Evolutionary conservation across 2,113 vertebrate species (phyloP).

Genomic region (Chaenocephalus aceratus): DNA sequence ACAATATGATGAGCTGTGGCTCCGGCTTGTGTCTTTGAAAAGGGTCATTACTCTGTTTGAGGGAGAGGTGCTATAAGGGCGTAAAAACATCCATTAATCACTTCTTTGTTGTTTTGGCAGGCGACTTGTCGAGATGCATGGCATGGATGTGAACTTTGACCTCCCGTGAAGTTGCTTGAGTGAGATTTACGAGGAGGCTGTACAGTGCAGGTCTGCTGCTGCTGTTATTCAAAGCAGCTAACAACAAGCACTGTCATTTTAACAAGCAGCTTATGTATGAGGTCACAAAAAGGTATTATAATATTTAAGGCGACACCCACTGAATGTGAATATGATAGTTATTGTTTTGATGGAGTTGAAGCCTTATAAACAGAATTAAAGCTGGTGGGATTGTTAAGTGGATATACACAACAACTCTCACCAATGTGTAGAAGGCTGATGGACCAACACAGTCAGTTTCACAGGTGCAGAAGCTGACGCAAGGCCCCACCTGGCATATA

Average conservation of each 20-base stretch:
- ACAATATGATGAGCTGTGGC: slow-evolving; percentile 52
- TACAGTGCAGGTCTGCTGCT: slow-evolving; percentile 11
- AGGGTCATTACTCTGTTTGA: slow-evolving; percentile 66
- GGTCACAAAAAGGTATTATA: slow-evolving; percentile 28
- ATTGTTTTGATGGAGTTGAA: background rate
- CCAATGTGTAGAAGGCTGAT: no score
- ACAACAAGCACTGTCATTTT: slow-evolving; percentile 18
- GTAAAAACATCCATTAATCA: slow-evolving; percentile 76
- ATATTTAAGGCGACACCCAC: background rate
- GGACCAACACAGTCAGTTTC: no score
- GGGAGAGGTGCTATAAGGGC: slow-evolving; percentile 55
- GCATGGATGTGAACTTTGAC: slow-evolving; percentile 70
- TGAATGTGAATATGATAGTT: background rate
- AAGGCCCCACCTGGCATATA: no score
- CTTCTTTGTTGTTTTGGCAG: slow-evolving; percentile 68
- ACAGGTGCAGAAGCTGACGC: no score
- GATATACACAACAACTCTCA: no score
- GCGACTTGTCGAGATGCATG: slow-evolving; percentile 56
- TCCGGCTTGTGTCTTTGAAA: slow-evolving; percentile 44
- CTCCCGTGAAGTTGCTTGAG: slow-evolving; percentile 40
- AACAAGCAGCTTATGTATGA: slow-evolving; percentile 47
- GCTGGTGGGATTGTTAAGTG: no score
- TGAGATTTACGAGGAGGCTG: slow-evolving; percentile 55
- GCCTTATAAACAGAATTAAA: no score
- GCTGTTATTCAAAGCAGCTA: slow-evolving; percentile 48